Evolutionary conservation across 2,888 invertebrate genomes (phyloP), one percentile per base, ranked within the genome.

Genomic region (Cheilosia grossa): DNA sequence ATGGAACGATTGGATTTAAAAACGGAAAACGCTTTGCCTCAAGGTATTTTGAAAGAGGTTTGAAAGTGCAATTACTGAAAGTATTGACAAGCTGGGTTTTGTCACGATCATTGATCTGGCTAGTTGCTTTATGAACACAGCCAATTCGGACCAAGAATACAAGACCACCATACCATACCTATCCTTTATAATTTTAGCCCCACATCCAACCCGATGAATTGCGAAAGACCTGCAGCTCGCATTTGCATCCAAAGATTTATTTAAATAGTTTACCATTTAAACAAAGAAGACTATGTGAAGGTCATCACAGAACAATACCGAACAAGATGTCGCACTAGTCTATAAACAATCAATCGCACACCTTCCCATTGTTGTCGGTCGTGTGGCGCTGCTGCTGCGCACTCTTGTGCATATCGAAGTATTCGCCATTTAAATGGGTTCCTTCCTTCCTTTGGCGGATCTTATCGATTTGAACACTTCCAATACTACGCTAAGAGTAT

Each of bases 341-440:
- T 49, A 81, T 85, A 85, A 81, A 85, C 81, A 85, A 77, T 81
- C 81, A 81, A 85, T 77, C 67, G 81, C 80, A 81, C 85, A 85
- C 81, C 81, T 81, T 77, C 21, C 59, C 72, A 72, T 85, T 85
- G 81, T 85, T 75, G 66, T 66, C 49, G 19, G 19, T 19, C 19
- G 13, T 42, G 27, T 59, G 58, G 70, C 37, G 70, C 70, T 54
- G 53, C n/a, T 1, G 30, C 30, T 30, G 30, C 9, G 30, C 30
- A 27, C 6, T 27, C 27, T 27, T 27, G 27, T 5, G 40, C 59
- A 40, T 64, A 15, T 27, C 24, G n/a, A 66, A 80, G 80, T 80
- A 70, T 80, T 80, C 80, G 74, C 83, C 70, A 80, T 83, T 83
- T 75, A 80, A 80, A 83, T 67, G 27, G 63, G 56, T 81, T 42